Evolutionary conservation across 2,888 invertebrate species (phyloP), one percentile per base, ranked within the genome.

Genomic region (Minunthozetes semirufus): DNA sequence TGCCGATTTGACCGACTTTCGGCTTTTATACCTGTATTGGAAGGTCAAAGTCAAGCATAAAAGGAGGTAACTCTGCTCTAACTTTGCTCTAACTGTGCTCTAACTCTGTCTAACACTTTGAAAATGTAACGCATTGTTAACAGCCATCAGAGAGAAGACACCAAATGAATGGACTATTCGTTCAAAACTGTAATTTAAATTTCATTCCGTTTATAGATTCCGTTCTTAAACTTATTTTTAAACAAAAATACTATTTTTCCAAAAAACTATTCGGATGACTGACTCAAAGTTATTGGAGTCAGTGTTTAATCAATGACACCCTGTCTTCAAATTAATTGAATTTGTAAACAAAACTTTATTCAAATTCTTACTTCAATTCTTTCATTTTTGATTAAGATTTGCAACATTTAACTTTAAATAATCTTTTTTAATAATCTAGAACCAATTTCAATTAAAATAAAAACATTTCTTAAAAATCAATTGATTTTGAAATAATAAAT

Each of bases 101-200:
- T 3, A 66, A 33, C 29, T 8, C 3, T 33, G 4, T 8, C 8
- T 8, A 42, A 42, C 42, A 42, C 38, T 38, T 27, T 48, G n/a
- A 22, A 42, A 38, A 38, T 70, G 46, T 70, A 70, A 70, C 70
- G 48, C 46, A 19, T 70, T 70, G 70, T 70, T 70, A 70, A 46
- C 42, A 61, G 61, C 61, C 19, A 61, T 61, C 61, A 61, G n/a
- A 22, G 27, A 63, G 38, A 63, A 63, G 63, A 63, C 38, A 38
- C 33, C 63, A 63, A 63, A 38, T 29, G 38, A 27, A 4, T 48
- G 48, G 11, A 42, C 1, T 13, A 42, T 42, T 50, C 50, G 19
- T n/a, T 19, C 33, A 50, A 50, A 50, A 50, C 50, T 50, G 5
- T 50, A 42, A 42, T 42, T 42, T 42, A 42, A 42, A 42, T 42